These are phyloP conservation scores for Drosophila testacea DNA, from an alignment of 2,888 invertebrate species.

Conservation along the genomic window DNA sequence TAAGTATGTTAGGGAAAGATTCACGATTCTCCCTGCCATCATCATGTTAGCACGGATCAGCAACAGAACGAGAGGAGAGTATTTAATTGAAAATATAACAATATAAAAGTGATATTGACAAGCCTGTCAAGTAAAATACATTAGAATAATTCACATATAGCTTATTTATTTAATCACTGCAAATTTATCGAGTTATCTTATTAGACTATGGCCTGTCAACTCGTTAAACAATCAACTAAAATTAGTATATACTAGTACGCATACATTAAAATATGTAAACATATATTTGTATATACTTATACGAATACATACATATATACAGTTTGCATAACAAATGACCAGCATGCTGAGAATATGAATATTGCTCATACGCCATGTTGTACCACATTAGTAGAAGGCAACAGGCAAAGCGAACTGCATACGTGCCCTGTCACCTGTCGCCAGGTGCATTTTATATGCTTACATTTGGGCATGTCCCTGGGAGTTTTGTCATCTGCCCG, in stretches of 20 bases:
- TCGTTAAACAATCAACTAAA: no score
- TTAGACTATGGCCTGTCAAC: no score
- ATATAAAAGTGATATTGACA: neutral
- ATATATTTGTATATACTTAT: neutral
- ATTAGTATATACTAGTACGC: no score
- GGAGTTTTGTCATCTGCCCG: constrained; percentile 13
- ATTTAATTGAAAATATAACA: no score
- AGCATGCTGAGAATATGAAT: constrained; percentile 9
- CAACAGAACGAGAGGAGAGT: no score
- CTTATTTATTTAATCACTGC: neutral
- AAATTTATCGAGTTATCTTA: neutral
- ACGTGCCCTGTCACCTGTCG: constrained; percentile 21
- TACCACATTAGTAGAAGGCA: constrained; percentile 22
- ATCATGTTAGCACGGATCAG: no score
- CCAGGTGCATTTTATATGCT: constrained; percentile 25
- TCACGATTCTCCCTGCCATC: no score
- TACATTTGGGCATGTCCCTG: neutral
- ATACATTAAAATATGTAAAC: no score
- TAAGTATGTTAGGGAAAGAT: neutral
- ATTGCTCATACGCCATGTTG: constrained; percentile 38
- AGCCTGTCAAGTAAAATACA: neutral
- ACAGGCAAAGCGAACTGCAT: constrained; percentile 10
- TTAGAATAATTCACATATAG: neutral
- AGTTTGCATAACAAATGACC: constrained; percentile 24
- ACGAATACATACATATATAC: neutral